Conservation (phyloP, 2,797 vertebrate species). For the Australoheros facetus region DNA sequence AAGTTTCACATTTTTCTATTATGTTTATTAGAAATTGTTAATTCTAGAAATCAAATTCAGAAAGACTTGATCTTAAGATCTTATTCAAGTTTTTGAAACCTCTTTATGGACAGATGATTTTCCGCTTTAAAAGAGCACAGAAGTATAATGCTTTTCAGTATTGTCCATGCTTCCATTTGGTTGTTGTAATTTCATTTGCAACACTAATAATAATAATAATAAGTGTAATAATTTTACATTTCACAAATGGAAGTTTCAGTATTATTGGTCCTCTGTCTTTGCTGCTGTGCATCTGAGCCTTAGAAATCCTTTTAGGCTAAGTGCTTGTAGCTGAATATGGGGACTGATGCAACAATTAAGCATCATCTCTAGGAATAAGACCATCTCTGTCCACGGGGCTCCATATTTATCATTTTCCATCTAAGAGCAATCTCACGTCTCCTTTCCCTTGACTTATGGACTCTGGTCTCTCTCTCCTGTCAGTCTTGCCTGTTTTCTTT, state of each 20-base stretch:
- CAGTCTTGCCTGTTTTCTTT: conserved; percentile 55
- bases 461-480: conserved; percentile 56
- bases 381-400: conserved; percentile 53
- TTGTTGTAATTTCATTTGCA: conserved; percentile 20
- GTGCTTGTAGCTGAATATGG: conserved; percentile 33
- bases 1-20: too few relatives aligned
- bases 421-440: conserved; percentile 48
- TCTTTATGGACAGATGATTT: background rate
- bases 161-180: background rate
- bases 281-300: conserved; percentile 14
- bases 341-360: conserved; percentile 65
- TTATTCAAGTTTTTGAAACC: background rate
- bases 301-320: conserved; percentile 62
- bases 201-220: background rate
- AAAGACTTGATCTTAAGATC: background rate
- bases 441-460: conserved; percentile 54
- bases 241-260: conserved; percentile 50
- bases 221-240: conserved; percentile 4
- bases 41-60: background rate
- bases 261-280: background rate
- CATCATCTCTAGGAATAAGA: conserved; percentile 60
- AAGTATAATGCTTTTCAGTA: background rate
- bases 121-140: background rate
- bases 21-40: background rate
- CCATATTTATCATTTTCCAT: conserved; percentile 51